A percentile compares a stretch with the other conserved stretches of the same genome.
phyloP scores from a whole-genome alignment of 2,888 invertebrate species.

The Sinohyriopsis cumingii region DNA sequence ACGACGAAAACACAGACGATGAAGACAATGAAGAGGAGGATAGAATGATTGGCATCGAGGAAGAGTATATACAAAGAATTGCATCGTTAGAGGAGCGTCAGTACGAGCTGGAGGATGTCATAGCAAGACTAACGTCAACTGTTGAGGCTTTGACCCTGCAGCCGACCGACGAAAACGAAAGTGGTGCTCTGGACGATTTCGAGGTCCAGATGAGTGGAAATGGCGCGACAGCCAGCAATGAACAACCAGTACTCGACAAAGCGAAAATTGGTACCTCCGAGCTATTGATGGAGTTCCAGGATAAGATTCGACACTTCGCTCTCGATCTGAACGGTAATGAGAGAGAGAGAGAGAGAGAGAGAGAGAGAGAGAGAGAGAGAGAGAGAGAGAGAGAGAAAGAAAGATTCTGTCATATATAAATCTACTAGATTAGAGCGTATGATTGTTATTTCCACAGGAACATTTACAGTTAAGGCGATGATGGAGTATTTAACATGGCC shows the following conservation, averaged over 20 bases:
- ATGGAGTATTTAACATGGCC: no score
- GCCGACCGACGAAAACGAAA: not conserved
- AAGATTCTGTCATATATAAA: no score
- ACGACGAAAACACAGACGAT: constrained; percentile 14
- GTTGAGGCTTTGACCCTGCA: constrained; percentile 10
- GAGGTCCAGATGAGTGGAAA: not conserved
- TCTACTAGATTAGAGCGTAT: no score
- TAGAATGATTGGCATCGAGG: constrained; percentile 30
- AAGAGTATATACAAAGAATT: constrained; percentile 37
- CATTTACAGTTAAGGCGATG: no score
- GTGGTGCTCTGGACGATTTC: not conserved
- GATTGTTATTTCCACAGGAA: no score
- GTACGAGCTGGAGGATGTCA: constrained; percentile 32
- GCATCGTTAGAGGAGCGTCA: constrained; percentile 26
- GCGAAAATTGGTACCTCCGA: constrained; percentile 14
- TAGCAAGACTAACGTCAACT: constrained; percentile 22
- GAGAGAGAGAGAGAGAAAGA: not conserved
- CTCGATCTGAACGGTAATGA: constrained; percentile 28
- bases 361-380: constrained; percentile 1
- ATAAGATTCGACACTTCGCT: constrained; percentile 31
- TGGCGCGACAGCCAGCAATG: not conserved
- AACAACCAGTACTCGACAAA: not conserved
- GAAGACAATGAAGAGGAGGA: constrained; percentile 21
- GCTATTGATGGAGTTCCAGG: constrained; percentile 33
- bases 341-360: not conserved